Percentiles rank a stretch among this genome's conserved stretches.
These are phyloP conservation scores for Euborellia annulipes DNA, from an alignment of 1,140 invertebrate species.

Conservation along the genomic window DNA sequence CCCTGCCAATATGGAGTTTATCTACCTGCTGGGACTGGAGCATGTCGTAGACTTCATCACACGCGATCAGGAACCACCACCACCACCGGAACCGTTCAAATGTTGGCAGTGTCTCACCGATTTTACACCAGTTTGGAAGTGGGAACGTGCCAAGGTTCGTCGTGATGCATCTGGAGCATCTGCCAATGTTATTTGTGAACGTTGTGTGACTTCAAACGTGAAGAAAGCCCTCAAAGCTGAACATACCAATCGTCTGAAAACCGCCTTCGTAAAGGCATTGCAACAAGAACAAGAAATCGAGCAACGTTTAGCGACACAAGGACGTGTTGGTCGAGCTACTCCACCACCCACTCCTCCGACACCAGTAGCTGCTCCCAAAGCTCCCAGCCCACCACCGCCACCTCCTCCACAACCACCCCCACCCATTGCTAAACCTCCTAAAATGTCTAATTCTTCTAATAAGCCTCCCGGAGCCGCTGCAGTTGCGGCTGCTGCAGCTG, in stretches of 20 bases:
- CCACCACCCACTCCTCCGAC: conserved; percentile 21
- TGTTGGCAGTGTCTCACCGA: conserved; percentile 95
- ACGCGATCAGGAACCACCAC: conserved; percentile 45
- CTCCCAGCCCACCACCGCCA: conserved; percentile 21
- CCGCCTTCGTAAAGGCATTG: conserved; percentile 90
- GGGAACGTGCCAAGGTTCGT: conserved; percentile 51
- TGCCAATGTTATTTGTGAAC: conserved; percentile 86
- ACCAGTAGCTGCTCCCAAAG: conserved; percentile 29
- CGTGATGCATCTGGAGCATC: too few species aligned
- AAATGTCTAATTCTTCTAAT: conserved; percentile 28
- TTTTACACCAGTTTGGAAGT: conserved; percentile 97
- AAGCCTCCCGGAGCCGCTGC: neutral
- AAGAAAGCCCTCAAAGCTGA: conserved; percentile 95
- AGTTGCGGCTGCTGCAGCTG: conserved; percentile 26
- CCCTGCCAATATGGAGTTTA: conserved; percentile 91
- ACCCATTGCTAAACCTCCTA: conserved; percentile 16
- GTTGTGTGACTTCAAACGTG: conserved; percentile 94
- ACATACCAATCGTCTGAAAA: conserved; percentile 91
- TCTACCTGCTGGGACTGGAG: conserved; percentile 88
- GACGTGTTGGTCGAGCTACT: conserved; percentile 15
- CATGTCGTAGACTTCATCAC: conserved; percentile 92
- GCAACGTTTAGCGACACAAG: conserved; percentile 60
- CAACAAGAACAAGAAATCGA: conserved; percentile 98
- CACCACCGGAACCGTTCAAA: conserved; percentile 51
- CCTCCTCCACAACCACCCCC: conserved; percentile 21